These are phyloP conservation scores for Gadopsis bispinosus DNA, from an alignment of 2,797 vertebrate species.

Conservation along the genomic window DNA sequence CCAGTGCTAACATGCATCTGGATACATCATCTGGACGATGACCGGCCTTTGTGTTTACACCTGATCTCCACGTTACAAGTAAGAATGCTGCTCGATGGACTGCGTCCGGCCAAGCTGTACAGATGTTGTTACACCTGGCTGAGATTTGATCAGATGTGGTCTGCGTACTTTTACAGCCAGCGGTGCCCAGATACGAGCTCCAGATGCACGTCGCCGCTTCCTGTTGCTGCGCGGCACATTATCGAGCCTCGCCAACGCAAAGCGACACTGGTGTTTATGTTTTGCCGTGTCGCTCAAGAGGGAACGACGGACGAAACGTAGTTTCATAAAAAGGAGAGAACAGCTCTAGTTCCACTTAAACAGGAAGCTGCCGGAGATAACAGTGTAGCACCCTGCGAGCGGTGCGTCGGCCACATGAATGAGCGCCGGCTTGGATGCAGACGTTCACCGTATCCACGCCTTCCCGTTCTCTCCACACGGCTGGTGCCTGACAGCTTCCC, in stretches of 20 bases:
- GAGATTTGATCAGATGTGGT: not conserved
- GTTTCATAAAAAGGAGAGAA: not conserved
- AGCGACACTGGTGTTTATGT: too few species aligned
- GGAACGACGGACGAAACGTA: not conserved
- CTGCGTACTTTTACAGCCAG: not conserved
- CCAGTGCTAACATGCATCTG: not conserved
- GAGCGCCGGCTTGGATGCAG: not conserved
- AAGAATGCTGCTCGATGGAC: not conserved
- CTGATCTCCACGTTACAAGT: not conserved
- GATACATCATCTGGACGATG: not conserved
- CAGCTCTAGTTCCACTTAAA: not conserved
- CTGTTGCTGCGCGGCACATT: too few species aligned
- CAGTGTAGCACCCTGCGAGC: too few species aligned
- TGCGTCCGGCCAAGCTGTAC: not conserved
- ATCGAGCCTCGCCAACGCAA: too few species aligned
- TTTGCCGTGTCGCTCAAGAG: not conserved
- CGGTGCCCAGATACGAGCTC: not conserved
- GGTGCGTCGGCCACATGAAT: not conserved
- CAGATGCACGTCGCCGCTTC: not conserved
- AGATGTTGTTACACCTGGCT: not conserved
- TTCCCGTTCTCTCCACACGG: not conserved
- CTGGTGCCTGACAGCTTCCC: constrained; percentile 26
- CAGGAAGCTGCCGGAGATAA: too few species aligned
- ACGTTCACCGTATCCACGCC: not conserved
- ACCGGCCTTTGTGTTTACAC: not conserved